phyloP scores from a whole-genome alignment of 2,888 invertebrate species.

The Eupeodes latifasciatus region DNA sequence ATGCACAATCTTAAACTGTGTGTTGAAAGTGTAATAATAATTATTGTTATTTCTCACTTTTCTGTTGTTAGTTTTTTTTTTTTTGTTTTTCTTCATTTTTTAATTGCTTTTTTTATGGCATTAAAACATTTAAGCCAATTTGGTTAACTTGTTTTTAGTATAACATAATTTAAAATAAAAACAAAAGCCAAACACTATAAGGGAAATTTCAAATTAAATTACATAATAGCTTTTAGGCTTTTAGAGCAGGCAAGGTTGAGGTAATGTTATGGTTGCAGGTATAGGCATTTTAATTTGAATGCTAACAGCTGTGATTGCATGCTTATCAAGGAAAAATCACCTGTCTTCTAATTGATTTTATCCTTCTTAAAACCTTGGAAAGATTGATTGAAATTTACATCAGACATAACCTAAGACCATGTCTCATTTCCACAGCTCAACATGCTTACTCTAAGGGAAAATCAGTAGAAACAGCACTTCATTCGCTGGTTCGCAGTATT shows the following conservation, averaged over 20 bases:
- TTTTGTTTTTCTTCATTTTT: slow-evolving; percentile 33
- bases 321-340: no score
- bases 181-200: slow-evolving; percentile 1
- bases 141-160: slow-evolving; percentile 26
- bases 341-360: no score
- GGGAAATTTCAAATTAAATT: slow-evolving; percentile 3
- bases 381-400: no score
- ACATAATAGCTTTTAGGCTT: not conserved
- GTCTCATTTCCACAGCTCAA: no score
- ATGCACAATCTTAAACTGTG: slow-evolving; percentile 55
- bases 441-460: no score
- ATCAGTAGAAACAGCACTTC: no score
- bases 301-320: no score
- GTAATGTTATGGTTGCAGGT: no score
- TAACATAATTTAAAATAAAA: not conserved
- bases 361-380: no score
- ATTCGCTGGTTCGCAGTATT: no score
- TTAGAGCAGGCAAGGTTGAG: not conserved
- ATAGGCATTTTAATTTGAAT: no score
- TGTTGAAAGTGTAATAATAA: slow-evolving; percentile 74
- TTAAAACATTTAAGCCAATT: slow-evolving; percentile 64
- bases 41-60: slow-evolving; percentile 73
- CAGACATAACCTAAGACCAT: no score
- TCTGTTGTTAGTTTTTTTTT: slow-evolving; percentile 37
- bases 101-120: slow-evolving; percentile 72